Base-by-base conservation (phyloP, 2,888 invertebrate genomes). In the Steinernema carpocapsae region DNA sequence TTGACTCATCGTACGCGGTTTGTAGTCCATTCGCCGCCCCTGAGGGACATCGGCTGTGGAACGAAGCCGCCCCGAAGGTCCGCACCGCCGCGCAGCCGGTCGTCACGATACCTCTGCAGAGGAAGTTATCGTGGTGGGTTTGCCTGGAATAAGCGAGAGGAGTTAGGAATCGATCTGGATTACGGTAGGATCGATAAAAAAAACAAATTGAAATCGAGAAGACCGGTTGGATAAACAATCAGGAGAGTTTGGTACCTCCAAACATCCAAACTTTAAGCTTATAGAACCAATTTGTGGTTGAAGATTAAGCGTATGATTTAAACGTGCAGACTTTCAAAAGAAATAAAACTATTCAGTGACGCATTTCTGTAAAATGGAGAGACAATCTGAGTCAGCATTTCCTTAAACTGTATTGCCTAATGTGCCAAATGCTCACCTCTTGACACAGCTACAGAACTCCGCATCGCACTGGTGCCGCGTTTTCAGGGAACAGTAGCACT, bases 41-140 rank as follows among this genome's bases (percentile, higher is more conserved):
- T 17, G 26, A 17, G 17, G 32, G 29, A 17, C 64, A 64, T 22
- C 29, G 3, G 37, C 14, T 4, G 12, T 64, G 64, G 64, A 26
- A 64, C 32, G 64, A 64, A 37, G 29, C 17, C 64, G 32, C 64
- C 17, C 64, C 64, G 32, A 64, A 32, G 32, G 19, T n/a, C 17
- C 32, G 29, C 29, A 64, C 64, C 4, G 32, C 14, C 32, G 37
- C 32, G 64, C 64, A 64, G 17, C 64, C 32, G 29, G 37, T 29
- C 4, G 7, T 17, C 12, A 37, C 64, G 17, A 37, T 14, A 14
- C 4, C 2, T 12, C 64, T 22, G 32, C 64, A 64, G 29, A 12
- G 10, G 64, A 64, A 32, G 17, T 37, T 32, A 12, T 26, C 64
- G 26, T n/a, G 17, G 12, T 6, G 22, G 24, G 56, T 26, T 1